These are phyloP conservation scores for Drosophila atripex DNA, from an alignment of 2,888 invertebrate species.

Conservation along the genomic window DNA sequence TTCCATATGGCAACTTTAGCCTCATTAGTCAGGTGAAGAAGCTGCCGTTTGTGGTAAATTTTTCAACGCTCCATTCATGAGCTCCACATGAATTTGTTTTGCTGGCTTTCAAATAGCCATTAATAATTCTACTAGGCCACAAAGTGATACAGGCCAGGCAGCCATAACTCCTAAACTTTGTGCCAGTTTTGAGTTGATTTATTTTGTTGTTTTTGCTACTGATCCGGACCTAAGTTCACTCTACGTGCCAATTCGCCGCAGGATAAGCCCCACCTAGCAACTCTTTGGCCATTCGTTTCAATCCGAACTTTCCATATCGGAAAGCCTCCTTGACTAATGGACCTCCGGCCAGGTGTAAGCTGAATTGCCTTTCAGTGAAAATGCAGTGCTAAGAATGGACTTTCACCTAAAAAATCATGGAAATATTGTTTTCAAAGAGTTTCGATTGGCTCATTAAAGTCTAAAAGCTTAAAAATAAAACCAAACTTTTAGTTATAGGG, in stretches of 20 bases:
- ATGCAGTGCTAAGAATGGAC: conserved; percentile 12
- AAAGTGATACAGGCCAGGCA: conserved; percentile 2
- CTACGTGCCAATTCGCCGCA: conserved; percentile 25
- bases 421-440: neutral
- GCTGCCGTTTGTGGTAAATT: conserved; percentile 19
- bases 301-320: conserved; percentile 15
- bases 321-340: conserved; percentile 44
- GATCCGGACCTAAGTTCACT: neutral
- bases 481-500: neutral
- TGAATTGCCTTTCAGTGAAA: conserved; percentile 36
- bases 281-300: conserved; percentile 17
- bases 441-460: neutral
- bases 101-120: conserved; percentile 23
- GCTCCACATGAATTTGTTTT: conserved; percentile 23
- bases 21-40: conserved; percentile 16
- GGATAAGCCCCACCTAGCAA: conserved; percentile 11
- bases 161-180: conserved; percentile 12
- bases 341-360: conserved; percentile 33
- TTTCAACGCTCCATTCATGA: conserved; percentile 9
- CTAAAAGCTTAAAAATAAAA: neutral
- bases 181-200: conserved; percentile 33
- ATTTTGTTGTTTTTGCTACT: conserved; percentile 14
- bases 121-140: conserved; percentile 18
- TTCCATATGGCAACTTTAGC: conserved; percentile 14
- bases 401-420: neutral